Base-by-base conservation (phyloP, 1,140 invertebrate genomes). In the Procambarus clarkii region DNA sequence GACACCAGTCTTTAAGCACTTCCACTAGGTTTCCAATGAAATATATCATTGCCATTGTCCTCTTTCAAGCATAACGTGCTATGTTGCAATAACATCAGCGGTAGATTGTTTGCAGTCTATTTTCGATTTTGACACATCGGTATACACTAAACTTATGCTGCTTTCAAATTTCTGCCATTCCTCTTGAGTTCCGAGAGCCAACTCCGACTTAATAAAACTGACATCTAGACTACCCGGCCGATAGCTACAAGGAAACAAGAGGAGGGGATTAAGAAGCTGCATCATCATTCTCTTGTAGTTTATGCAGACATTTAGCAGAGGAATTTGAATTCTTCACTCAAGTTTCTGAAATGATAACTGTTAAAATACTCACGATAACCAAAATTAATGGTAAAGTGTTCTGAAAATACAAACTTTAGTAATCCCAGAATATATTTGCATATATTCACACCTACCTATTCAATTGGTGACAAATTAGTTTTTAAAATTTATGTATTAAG, bases 221-320 rank as follows among this genome's bases (percentile, higher is more conserved):
- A 88, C 86, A 83, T 78, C 79, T 88, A 92, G 86, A 90, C 88
- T 92, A 84, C 92, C 92, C 86, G 92, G 92, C 86, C 92, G 92
- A 86, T 92, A 92, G 88, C 92, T 92, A 92, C 69, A 91, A 79
- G 86, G 88, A 88, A 91, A 92, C 84, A 86, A 82, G 77, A 82
- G 79, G 83, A 71, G 45, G 24, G 77, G 46, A 86, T 78, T 86
- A 81, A 91, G 81, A 50, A 69, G n/a, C 76, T 69, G 81, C 18
- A 88, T 50, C 69, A 46, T 77, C 45, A 45, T 45, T 88, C 44
- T 64, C 82, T n/a, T 69, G 81, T 69, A 79, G 77, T 54, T 81
- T 74, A 91, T 76, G 79, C 46, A 83, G 74, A 85, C 64, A 24
- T 71, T 44, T 15, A 81, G 69, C 34, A 82, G 79, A 64, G 46